These are phyloP conservation scores for Limnephilus auricula DNA, from an alignment of 2,888 invertebrate genomes.

Conservation along the genomic window DNA sequence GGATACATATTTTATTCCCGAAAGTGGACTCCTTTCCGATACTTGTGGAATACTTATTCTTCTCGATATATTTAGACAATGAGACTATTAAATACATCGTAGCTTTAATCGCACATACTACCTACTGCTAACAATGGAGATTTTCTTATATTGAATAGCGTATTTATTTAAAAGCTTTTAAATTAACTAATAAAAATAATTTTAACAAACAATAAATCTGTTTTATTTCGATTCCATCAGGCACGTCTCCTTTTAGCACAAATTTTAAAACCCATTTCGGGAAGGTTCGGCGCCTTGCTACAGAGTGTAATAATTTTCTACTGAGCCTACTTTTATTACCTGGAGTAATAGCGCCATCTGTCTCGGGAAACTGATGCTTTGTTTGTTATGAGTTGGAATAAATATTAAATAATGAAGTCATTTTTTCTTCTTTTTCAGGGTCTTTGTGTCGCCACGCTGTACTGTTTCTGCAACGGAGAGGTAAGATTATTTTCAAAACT, in stretches of 20 bases:
- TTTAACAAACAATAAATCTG: background rate
- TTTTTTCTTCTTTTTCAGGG: constrained; percentile 79
- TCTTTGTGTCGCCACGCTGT: constrained; percentile 92
- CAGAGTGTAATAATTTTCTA: background rate
- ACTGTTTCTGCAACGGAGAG: constrained; percentile 97
- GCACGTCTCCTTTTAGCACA: background rate
- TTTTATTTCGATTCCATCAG: background rate
- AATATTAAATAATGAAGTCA: constrained; percentile 7
- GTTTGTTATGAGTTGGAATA: constrained; percentile 20
- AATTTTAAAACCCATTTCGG: background rate
- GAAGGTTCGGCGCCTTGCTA: constrained; percentile 1
- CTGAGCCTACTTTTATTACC: constrained; percentile 10
- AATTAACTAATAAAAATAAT: background rate
- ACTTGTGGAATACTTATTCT: background rate
- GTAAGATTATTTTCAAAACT: constrained; percentile 75
- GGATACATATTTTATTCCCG: background rate
- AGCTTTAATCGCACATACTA: background rate
- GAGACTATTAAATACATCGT: background rate
- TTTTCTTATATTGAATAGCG: background rate
- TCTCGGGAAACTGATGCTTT: background rate
- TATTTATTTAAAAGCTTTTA: background rate
- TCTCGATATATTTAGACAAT: background rate
- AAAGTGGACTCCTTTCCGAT: background rate
- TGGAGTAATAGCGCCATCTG: constrained; percentile 17
- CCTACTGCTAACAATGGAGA: background rate